Evolutionary conservation across 2,888 invertebrate species (phyloP).

Genomic region (Gastrophysa polygoni): DNA sequence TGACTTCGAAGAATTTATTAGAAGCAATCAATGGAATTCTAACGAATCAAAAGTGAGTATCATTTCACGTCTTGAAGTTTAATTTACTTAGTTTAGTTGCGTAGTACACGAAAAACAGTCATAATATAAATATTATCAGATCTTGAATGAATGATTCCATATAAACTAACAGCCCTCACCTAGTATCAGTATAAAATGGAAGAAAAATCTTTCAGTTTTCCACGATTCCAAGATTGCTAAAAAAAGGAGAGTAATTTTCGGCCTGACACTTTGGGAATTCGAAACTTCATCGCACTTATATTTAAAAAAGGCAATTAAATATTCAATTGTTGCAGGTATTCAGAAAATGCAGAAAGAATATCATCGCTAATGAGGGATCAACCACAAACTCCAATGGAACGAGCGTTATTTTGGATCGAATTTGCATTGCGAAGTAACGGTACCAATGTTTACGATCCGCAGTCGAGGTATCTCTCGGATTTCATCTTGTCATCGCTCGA

Average conservation of each 20-base stretch:
- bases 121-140: no score
- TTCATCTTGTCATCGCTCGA: conserved; percentile 23
- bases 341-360: conserved; percentile 26
- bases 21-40: conserved; percentile 25
- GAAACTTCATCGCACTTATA: no score
- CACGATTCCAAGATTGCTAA: no score
- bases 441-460: conserved; percentile 29
- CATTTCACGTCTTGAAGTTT: no score
- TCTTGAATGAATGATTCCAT: no score
- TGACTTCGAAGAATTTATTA: conserved; percentile 37
- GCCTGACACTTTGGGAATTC: no score
- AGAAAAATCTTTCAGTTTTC: no score
- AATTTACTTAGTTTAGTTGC: no score
- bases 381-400: conserved; percentile 31
- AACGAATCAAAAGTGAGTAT: not conserved
- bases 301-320: not conserved
- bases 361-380: conserved; percentile 33
- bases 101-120: no score
- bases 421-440: conserved; percentile 36
- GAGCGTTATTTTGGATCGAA: conserved; percentile 37
- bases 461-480: conserved; percentile 22
- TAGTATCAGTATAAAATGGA: no score
- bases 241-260: no score
- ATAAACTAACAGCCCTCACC: no score
- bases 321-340: conserved; percentile 27